Evolutionary conservation across 2,888 invertebrate genomes (phyloP).

Genomic region (Graphium colonna): DNA sequence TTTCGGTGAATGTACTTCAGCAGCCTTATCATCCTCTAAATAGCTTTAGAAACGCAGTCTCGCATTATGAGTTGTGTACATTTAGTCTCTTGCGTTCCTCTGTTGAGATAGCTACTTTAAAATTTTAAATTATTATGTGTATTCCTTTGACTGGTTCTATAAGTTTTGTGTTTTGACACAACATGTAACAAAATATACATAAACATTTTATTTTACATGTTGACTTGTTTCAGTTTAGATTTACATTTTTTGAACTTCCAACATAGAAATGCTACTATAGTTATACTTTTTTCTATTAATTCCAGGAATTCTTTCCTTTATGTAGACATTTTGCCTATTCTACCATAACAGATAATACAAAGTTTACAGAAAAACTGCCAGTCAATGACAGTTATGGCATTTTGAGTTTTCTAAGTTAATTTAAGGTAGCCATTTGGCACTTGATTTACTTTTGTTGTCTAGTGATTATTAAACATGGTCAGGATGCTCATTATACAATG

Average conservation of each 20-base stretch:
- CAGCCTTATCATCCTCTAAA: slow-evolving; percentile 22
- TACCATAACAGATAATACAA: slow-evolving; percentile 40
- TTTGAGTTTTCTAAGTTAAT: slow-evolving; percentile 37
- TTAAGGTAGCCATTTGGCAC: slow-evolving; percentile 27
- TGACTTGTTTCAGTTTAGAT: slow-evolving; percentile 33
- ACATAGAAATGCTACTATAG: not conserved
- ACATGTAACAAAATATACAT: slow-evolving; percentile 28
- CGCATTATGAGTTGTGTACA: slow-evolving; percentile 38
- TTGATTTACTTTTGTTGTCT: slow-evolving; percentile 25
- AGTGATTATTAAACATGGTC: slow-evolving; percentile 33
- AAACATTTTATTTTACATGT: slow-evolving; percentile 31
- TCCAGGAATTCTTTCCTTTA: slow-evolving; percentile 33
- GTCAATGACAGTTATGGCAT: slow-evolving; percentile 27
- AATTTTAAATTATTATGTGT: slow-evolving; percentile 53
- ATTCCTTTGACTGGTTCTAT: slow-evolving; percentile 31
- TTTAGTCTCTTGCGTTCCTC: slow-evolving; percentile 42
- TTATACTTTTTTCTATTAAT: slow-evolving; percentile 17
- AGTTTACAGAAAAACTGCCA: slow-evolving; percentile 31
- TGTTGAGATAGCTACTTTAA: slow-evolving; percentile 53
- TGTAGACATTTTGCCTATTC: slow-evolving; percentile 44
- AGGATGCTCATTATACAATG: slow-evolving; percentile 71
- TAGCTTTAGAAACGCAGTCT: slow-evolving; percentile 34
- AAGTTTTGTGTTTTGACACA: slow-evolving; percentile 34
- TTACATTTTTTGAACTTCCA: slow-evolving; percentile 9
- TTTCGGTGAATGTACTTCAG: slow-evolving; percentile 55